phyloP scores from a whole-genome alignment of 2,113 vertebrate species.

The Nannospalax galili region DNA sequence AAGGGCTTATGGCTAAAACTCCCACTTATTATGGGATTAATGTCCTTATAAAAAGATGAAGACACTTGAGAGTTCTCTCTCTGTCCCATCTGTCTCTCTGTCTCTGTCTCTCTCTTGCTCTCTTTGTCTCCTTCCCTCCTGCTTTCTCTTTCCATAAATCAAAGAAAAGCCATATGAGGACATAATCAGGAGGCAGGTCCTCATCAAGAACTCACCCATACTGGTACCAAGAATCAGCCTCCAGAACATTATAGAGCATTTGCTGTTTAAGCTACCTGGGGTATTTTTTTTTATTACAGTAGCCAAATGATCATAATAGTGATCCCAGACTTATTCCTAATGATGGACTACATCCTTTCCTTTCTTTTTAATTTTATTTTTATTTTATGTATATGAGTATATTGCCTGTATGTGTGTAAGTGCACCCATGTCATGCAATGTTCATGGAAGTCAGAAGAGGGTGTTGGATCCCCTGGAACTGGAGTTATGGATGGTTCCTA shows the following conservation, averaged over 20 bases:
- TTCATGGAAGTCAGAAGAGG: no score
- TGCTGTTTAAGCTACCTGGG: not conserved
- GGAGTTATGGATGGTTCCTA: no score
- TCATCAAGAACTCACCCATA: not conserved
- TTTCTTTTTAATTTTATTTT: no score
- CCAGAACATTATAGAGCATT: not conserved
- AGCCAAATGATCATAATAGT: not conserved
- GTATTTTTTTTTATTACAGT: not conserved
- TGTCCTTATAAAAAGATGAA: not conserved
- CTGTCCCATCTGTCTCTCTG: no score
- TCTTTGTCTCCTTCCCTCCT: not conserved
- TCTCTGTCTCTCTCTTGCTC: not conserved
- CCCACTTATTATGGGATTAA: not conserved
- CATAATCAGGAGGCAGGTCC: not conserved
- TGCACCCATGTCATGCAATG: no score
- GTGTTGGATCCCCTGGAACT: no score
- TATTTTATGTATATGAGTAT: no score
- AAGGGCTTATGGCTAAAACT: not conserved
- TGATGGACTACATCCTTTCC: not conserved
- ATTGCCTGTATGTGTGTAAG: no score
- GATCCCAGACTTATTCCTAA: not conserved
- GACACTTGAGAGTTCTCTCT: not conserved
- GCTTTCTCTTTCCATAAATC: not conserved
- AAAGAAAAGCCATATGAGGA: not conserved
- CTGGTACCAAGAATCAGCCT: not conserved